These are phyloP conservation scores for Xylocopa sonorina DNA, from an alignment of 1,140 invertebrate species.

Conservation along the genomic window DNA sequence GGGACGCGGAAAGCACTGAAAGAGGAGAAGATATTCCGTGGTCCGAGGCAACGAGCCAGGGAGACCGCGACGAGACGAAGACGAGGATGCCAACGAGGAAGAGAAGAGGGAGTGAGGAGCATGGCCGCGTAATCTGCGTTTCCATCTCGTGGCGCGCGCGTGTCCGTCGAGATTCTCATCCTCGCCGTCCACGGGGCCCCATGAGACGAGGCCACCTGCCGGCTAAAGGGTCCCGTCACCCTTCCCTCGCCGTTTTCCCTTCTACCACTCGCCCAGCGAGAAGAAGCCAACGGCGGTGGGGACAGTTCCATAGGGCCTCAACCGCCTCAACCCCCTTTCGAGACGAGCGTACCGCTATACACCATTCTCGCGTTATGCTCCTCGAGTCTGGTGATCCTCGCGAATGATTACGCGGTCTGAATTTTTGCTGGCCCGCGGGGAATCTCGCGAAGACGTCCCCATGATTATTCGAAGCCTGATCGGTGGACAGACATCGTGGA, in stretches of 20 bases:
- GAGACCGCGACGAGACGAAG: slow-evolving; percentile 25
- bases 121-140: slow-evolving; percentile 75
- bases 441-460: slow-evolving; percentile 33
- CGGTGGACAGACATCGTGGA: not conserved
- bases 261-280: not conserved
- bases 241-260: slow-evolving; percentile 4
- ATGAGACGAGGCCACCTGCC: slow-evolving; percentile 79
- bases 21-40: slow-evolving; percentile 49
- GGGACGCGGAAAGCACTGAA: slow-evolving; percentile 12
- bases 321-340: slow-evolving; percentile 60
- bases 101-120: slow-evolving; percentile 55
- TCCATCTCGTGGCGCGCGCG: slow-evolving; percentile 80
- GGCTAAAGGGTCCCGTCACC: slow-evolving; percentile 59
- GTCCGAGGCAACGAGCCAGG: slow-evolving; percentile 19
- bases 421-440: slow-evolving; percentile 45
- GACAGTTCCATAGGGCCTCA: slow-evolving; percentile 41
- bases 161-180: slow-evolving; percentile 79
- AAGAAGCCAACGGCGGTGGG: slow-evolving; percentile 8
- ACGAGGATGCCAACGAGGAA: slow-evolving; percentile 56
- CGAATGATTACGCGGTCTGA: slow-evolving; percentile 71
- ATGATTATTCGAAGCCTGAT: not conserved
- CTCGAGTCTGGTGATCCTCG: slow-evolving; percentile 68
- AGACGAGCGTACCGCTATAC: slow-evolving; percentile 55
- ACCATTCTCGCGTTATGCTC: slow-evolving; percentile 74
- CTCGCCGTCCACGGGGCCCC: slow-evolving; percentile 66